Evolutionary conservation across 2,113 vertebrate species (phyloP).

Genomic region (Loxodonta africana): DNA sequence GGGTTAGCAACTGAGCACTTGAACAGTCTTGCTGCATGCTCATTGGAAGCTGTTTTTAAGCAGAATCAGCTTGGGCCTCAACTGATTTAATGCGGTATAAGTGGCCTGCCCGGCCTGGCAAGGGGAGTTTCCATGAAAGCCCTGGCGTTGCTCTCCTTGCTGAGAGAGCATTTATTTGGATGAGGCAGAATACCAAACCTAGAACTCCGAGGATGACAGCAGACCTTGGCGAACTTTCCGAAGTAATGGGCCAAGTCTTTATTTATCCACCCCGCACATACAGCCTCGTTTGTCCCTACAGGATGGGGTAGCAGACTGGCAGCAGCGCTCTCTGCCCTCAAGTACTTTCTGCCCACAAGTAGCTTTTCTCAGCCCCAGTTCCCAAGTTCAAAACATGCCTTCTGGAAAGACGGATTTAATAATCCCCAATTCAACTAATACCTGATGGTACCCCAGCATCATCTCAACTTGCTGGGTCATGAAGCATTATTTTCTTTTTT

Average conservation of each 20-base stretch:
- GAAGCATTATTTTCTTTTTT: background rate
- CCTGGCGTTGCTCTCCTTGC: background rate
- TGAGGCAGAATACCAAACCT: background rate
- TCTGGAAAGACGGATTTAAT: background rate
- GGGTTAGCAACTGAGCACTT: too few species aligned
- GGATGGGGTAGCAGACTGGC: fast-evolving
- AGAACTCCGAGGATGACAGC: background rate
- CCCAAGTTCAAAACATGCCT: background rate
- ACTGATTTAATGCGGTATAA: conserved; percentile 74
- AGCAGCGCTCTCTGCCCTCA: background rate
- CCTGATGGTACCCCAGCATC: fast-evolving
- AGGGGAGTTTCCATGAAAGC: background rate
- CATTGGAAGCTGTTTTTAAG: conserved; percentile 78
- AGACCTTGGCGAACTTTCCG: background rate
- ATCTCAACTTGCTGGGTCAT: background rate
- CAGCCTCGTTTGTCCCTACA: too few species aligned
- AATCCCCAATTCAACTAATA: background rate
- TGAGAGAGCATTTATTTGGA: background rate
- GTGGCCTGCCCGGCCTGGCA: background rate
- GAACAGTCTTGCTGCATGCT: conserved; percentile 50
- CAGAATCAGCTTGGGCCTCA: conserved; percentile 66
- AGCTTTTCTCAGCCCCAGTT: background rate
- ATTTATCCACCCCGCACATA: background rate
- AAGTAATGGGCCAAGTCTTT: background rate
- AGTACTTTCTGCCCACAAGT: fast-evolving